A percentile compares a stretch with the other conserved stretches of the same genome.
Evolutionary conservation across 2,888 invertebrate genomes (phyloP).

Genomic region (Macrosiphum euphorbiae): DNA sequence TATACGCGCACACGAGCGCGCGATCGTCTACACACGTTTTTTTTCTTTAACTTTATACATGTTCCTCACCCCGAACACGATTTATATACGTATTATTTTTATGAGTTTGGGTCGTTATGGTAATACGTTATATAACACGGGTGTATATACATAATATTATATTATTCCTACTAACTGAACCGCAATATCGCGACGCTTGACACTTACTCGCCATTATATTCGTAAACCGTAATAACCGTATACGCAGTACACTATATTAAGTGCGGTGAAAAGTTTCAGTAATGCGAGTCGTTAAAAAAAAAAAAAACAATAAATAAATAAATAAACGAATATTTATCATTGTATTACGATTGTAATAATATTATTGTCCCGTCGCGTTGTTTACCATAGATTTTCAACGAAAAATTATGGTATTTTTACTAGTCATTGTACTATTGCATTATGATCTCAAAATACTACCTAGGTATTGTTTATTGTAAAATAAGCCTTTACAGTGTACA

Average conservation of each 20-base stretch:
- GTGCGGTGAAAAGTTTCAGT: background rate
- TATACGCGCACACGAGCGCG: background rate
- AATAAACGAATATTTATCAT: background rate
- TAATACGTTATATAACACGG: slow-evolving; percentile 10
- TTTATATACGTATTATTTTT: slow-evolving; percentile 13
- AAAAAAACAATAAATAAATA: background rate
- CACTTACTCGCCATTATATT: slow-evolving; percentile 14
- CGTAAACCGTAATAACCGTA: slow-evolving; percentile 3
- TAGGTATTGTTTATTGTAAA: background rate
- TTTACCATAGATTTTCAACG: background rate
- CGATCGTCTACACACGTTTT: background rate
- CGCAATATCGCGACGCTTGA: slow-evolving; percentile 8
- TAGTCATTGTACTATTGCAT: background rate
- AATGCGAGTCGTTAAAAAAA: background rate
- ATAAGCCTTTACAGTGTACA: background rate
- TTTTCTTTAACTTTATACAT: background rate
- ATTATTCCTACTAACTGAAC: slow-evolving; percentile 5
- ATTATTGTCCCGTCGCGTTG: background rate
- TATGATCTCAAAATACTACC: background rate
- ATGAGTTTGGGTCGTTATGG: background rate
- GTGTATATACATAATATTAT: background rate
- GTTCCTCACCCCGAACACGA: background rate
- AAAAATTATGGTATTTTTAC: background rate
- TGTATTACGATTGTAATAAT: background rate
- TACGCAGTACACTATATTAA: background rate